These are phyloP conservation scores for Drymonia ruficornis DNA, from an alignment of 2,888 invertebrate species.

Conservation along the genomic window DNA sequence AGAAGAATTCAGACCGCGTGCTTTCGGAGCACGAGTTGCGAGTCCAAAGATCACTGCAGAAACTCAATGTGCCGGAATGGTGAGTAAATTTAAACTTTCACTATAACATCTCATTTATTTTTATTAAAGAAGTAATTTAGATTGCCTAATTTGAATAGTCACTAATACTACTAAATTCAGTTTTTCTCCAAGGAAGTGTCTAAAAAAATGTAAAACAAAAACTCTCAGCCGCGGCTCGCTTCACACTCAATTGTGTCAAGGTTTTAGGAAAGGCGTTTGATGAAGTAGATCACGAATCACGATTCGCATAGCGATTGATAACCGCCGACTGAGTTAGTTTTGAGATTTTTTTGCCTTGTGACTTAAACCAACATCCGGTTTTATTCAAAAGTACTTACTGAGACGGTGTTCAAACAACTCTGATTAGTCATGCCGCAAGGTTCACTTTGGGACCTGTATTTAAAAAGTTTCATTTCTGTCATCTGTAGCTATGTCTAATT, in stretches of 20 bases:
- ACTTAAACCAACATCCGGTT: slow-evolving; percentile 1
- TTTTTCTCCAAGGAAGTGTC: slow-evolving; percentile 1
- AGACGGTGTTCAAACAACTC: slow-evolving; percentile 5
- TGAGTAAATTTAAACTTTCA: slow-evolving; percentile 62
- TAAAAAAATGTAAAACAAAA: slow-evolving; percentile 16
- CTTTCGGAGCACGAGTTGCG: slow-evolving; percentile 97
- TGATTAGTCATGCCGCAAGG: slow-evolving; percentile 17
- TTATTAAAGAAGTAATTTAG: too few species aligned
- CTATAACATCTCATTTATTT: not conserved
- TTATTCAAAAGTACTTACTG: slow-evolving; percentile 5
- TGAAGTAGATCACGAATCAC: slow-evolving; percentile 32
- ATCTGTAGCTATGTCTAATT: slow-evolving; percentile 4
- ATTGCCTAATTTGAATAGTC: too few species aligned
- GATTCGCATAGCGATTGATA: not conserved
- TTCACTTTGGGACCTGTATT: slow-evolving; percentile 8
- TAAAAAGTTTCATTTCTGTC: slow-evolving; percentile 7
- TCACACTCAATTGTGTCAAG: slow-evolving; percentile 49
- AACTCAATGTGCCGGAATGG: slow-evolving; percentile 98
- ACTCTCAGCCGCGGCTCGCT: slow-evolving; percentile 34
- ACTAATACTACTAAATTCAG: not conserved
- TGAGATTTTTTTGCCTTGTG: not conserved
- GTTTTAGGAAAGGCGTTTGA: slow-evolving; percentile 50
- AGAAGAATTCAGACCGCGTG: slow-evolving; percentile 92
- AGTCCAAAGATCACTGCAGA: slow-evolving; percentile 96
- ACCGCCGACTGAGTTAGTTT: not conserved